phyloP scores from a whole-genome alignment of 1,140 invertebrate species.

The Drosophila quadrilineata region DNA sequence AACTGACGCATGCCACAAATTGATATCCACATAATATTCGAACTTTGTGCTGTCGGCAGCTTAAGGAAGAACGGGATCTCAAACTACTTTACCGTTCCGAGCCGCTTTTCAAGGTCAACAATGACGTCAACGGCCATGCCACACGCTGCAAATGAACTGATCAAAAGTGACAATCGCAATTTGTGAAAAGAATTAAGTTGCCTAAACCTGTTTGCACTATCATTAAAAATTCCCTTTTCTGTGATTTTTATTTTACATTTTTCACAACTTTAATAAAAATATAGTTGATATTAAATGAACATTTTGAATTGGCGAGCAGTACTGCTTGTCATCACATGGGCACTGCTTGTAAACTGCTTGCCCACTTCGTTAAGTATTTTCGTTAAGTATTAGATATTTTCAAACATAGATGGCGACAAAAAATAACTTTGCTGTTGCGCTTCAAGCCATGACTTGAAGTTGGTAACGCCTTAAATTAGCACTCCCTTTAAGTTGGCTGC shows the following conservation, averaged over 20 bases:
- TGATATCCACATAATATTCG: constrained; percentile 4
- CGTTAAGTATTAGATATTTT: neutral
- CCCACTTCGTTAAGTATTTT: too few relatives aligned
- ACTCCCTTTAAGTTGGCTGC: neutral
- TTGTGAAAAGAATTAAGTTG: too few relatives aligned
- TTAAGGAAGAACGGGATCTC: neutral
- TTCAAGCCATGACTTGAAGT: too few relatives aligned
- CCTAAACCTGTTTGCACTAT: too few relatives aligned
- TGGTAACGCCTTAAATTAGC: neutral
- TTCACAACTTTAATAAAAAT: neutral
- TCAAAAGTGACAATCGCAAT: neutral
- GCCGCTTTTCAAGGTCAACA: constrained; percentile 35
- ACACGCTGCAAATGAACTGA: constrained; percentile 46
- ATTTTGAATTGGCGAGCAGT: neutral
- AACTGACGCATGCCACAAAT: constrained; percentile 3
- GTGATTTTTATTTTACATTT: too few relatives aligned
- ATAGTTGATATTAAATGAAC: neutral
- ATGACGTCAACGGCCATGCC: neutral
- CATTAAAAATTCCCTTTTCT: too few relatives aligned
- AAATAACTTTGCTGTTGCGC: too few relatives aligned
- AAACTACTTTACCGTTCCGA: constrained; percentile 9
- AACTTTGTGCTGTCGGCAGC: neutral
- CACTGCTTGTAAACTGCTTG: neutral
- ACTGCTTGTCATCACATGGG: neutral
- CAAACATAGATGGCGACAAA: neutral